Base-by-base conservation (phyloP, 2,888 invertebrate genomes). In the Drosophila peninsularis region DNA sequence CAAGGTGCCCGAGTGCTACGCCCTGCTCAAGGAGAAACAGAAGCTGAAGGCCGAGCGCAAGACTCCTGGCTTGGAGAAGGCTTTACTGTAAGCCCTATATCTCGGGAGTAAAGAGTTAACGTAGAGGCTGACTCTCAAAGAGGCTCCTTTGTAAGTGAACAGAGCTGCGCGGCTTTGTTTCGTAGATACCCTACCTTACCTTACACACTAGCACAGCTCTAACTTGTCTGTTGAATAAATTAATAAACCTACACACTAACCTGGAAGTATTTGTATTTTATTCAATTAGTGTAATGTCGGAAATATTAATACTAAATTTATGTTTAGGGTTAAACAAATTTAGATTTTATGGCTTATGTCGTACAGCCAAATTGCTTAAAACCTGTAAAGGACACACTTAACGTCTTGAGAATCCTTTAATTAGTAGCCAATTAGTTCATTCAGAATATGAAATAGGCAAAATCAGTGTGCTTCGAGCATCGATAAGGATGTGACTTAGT, bases 1-100 rank as follows among this genome's bases (percentile, higher is more conserved):
- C 49, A 88, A 90, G 36, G 88, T 91, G 14, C 89, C 91, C 4
- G 91, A 90, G 39, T 92, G 92, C 65, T 91, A 91, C 56, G 90
- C 90, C 9, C 87, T 90, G 53, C 84, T 92, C 63, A 85, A 84
- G 79, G 91, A 91, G 62, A 86, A 86, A 50, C 85, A 86, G 49
- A 75, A 78, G 21, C 67, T 55, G 24, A 86, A 81, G 78, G 74
- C 84, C 7, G 81, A 76, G 19, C 79, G 70, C 66, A 71, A 71
- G 32, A 10, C 55, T 24, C 60, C 75, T 7, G 19, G 39, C 27
- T 13, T 70, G 58, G 64, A 56, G 5, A 32, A 67, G 55, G 37
- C 80, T 17, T 45, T 68, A 30, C 53, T 45, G 11, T 82, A 67
- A 56, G 32, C 37, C 24, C 34, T 34, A 17, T 7, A 27, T 2